phyloP scores from a whole-genome alignment of 2,888 invertebrate genomes.

The Ariolimax columbianus region DNA sequence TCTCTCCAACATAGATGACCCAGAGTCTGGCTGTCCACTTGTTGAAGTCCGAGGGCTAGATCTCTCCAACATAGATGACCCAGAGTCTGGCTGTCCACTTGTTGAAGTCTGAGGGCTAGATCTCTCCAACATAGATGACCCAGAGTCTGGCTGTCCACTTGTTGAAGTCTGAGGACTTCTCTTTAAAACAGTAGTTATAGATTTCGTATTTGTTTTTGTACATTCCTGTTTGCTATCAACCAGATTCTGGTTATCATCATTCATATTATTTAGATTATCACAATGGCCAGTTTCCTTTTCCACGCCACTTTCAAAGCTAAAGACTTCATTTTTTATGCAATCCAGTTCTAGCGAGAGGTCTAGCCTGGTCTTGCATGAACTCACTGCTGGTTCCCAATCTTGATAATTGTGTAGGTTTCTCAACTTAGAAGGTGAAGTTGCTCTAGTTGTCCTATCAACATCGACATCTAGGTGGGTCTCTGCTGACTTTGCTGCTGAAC shows the following conservation, averaged over 20 bases:
- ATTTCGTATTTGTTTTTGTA: background rate
- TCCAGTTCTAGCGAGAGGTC: background rate
- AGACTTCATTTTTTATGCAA: background rate
- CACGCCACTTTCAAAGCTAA: background rate
- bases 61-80: no score
- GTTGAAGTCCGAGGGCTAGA: background rate
- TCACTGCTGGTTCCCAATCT: background rate
- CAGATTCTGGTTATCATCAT: background rate
- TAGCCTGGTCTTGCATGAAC: background rate
- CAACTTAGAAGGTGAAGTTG: background rate
- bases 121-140: no score
- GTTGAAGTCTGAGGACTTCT: background rate
- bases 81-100: background rate
- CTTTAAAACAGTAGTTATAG: background rate
- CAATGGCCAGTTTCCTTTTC: background rate
- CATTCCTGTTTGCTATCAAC: background rate
- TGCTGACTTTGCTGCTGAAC: background rate
- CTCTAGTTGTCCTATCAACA: background rate
- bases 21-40: background rate
- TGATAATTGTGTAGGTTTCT: background rate
- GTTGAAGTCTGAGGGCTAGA: background rate
- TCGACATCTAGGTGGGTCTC: background rate
- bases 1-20: no score
- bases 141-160: background rate
- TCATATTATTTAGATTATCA: background rate